These are phyloP conservation scores for Phaethon lepturus DNA, from an alignment of 2,113 vertebrate species.

Conservation along the genomic window DNA sequence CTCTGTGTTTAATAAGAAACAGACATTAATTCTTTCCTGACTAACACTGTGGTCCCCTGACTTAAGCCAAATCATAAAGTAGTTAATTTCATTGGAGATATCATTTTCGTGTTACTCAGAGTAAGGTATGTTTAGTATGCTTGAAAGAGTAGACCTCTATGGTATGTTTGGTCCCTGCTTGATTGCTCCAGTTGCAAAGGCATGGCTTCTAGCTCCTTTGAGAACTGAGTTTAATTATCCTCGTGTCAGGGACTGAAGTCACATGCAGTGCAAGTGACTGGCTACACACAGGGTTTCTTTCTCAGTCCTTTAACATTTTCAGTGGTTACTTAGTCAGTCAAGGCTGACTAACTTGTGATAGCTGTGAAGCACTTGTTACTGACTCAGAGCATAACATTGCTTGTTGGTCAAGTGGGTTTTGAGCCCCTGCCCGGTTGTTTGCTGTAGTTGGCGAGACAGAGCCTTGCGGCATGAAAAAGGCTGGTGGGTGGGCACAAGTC, in stretches of 20 bases:
- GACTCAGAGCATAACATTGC: background rate
- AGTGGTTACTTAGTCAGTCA: background rate
- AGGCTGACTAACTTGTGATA: background rate
- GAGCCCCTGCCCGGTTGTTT: background rate
- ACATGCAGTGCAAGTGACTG: background rate
- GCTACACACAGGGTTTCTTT: background rate
- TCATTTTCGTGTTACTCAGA: constrained; percentile 21
- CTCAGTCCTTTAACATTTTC: background rate
- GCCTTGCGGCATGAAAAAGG: background rate
- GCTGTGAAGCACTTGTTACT: background rate
- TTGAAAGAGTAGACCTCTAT: background rate
- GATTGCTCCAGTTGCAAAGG: background rate
- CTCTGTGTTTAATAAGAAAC: constrained; percentile 54
- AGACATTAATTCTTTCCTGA: constrained; percentile 39
- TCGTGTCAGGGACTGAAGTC: background rate
- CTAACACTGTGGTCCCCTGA: constrained; percentile 43
- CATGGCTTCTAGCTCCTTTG: background rate
- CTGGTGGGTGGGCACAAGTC: background rate
- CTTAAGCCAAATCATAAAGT: constrained; percentile 49
- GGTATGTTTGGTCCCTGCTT: background rate
- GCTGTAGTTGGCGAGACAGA: background rate
- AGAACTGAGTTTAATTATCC: background rate
- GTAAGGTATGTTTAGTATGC: background rate
- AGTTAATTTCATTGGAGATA: constrained; percentile 54
- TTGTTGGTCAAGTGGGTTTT: background rate